Evolutionary conservation across 2,888 invertebrate species (phyloP).

Genomic region (Rotaria sp.): DNA sequence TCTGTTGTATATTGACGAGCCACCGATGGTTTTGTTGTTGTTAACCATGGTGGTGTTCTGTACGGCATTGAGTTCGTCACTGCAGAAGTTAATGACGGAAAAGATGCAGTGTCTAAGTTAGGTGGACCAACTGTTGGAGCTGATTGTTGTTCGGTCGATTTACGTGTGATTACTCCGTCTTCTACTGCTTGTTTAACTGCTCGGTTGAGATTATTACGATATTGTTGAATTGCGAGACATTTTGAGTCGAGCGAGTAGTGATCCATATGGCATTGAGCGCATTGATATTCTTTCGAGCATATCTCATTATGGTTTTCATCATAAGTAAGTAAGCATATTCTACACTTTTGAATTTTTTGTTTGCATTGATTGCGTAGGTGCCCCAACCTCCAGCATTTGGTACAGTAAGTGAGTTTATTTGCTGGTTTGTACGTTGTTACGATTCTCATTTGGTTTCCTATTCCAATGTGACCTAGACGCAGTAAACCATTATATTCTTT

Average conservation of each 20-base stretch:
- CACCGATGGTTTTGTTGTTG: too few species aligned
- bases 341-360: not conserved
- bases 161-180: not conserved
- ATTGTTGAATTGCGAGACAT: not conserved
- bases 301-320: not conserved
- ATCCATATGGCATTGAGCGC: not conserved
- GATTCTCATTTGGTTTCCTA: too few species aligned
- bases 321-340: not conserved
- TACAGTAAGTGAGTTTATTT: not conserved
- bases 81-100: too few species aligned
- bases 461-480: too few species aligned
- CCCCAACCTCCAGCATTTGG: not conserved
- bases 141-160: too few species aligned
- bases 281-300: not conserved
- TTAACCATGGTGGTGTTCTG: too few species aligned
- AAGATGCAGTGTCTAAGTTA: too few species aligned
- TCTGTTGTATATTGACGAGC: too few species aligned
- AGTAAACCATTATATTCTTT: too few species aligned
- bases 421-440: not conserved
- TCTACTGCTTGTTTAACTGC: not conserved
- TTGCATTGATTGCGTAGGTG: not conserved
- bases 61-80: too few species aligned
- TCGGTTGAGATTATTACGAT: not conserved
- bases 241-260: not conserved
- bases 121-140: too few species aligned